A percentile compares a stretch with the other conserved stretches of the same genome.
phyloP scores from a whole-genome alignment of 1,140 invertebrate species.

The Carposina sasakii region DNA sequence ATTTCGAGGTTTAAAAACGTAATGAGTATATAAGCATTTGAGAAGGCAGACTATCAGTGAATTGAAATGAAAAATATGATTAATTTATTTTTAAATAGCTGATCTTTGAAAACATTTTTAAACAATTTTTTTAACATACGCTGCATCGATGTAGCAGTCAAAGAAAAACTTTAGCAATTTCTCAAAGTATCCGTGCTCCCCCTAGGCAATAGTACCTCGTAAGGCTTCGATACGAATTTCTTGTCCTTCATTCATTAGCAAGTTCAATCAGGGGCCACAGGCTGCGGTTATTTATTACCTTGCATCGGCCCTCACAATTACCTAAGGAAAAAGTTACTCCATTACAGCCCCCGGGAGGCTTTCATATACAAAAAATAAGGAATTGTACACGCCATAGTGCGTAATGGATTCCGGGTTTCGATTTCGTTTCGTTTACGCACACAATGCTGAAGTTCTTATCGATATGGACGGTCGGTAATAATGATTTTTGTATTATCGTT shows the following conservation, averaged over 20 bases:
- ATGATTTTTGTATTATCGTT: too few species aligned
- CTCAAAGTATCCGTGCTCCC: conserved; percentile 19
- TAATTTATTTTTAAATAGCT: too few species aligned
- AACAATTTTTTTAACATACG: neutral
- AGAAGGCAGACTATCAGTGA: too few species aligned
- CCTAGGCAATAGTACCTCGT: conserved; percentile 7
- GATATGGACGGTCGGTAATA: too few species aligned
- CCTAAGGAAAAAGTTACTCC: conserved; percentile 65
- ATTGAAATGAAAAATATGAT: too few species aligned
- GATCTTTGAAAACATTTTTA: neutral
- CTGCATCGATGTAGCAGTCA: neutral
- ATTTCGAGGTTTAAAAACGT: too few species aligned
- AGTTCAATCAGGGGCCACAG: conserved; percentile 65
- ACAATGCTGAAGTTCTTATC: conserved; percentile 3
- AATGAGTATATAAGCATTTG: too few species aligned
- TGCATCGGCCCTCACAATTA: conserved; percentile 66
- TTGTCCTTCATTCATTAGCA: conserved; percentile 70
- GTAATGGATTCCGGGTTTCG: conserved; percentile 59
- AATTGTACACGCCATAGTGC: conserved; percentile 51
- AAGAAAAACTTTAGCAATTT: conserved; percentile 35
- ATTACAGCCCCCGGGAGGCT: conserved; percentile 57
- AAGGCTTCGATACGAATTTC: conserved; percentile 55
- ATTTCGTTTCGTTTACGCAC: conserved; percentile 48
- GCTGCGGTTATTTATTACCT: conserved; percentile 67
- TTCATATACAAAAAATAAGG: conserved; percentile 66